These are phyloP conservation scores for Brachyrhaphis roseni DNA, from an alignment of 2,797 vertebrate species.

Conservation along the genomic window DNA sequence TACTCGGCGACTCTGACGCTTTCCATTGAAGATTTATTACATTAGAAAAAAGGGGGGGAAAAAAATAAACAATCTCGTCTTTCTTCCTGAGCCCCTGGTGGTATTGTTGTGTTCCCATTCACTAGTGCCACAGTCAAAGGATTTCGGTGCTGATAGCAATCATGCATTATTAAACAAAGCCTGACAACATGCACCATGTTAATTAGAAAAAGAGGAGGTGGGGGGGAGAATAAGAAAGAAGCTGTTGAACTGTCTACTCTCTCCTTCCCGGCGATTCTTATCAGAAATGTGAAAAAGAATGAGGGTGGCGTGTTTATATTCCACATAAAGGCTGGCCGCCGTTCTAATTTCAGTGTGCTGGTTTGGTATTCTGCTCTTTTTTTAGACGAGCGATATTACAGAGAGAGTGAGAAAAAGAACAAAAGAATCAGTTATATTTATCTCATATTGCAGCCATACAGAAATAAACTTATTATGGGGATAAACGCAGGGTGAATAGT, in stretches of 20 bases:
- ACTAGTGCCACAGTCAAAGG: conserved; percentile 77
- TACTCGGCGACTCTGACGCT: conserved; percentile 45
- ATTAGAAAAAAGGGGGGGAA: conserved; percentile 30
- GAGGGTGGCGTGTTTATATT: conserved; percentile 72
- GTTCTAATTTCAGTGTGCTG: conserved; percentile 52
- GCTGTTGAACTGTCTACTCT: conserved; percentile 70
- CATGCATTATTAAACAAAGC: conserved; percentile 84
- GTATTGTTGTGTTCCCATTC: conserved; percentile 81
- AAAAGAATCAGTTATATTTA: conserved; percentile 51
- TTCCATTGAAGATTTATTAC: conserved; percentile 68
- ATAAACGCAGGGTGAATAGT: conserved; percentile 39
- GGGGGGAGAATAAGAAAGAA: conserved; percentile 54
- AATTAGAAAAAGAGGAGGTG: conserved; percentile 72
- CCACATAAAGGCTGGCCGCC: conserved; percentile 61
- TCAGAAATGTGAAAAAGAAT: conserved; percentile 68
- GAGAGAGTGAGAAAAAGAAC: conserved; percentile 20
- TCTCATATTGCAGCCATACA: conserved; percentile 51
- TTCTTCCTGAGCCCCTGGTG: conserved; percentile 71
- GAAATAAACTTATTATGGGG: conserved; percentile 44
- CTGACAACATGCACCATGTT: conserved; percentile 82
- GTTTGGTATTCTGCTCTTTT: conserved; percentile 55
- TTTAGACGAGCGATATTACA: conserved; percentile 57
- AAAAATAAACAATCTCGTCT: conserved; percentile 62
- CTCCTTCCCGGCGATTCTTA: conserved; percentile 70
- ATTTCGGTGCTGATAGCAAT: conserved; percentile 80